Conservation (phyloP, 2,888 invertebrate species). For the Galeopsomyia nigrocyanea region DNA sequence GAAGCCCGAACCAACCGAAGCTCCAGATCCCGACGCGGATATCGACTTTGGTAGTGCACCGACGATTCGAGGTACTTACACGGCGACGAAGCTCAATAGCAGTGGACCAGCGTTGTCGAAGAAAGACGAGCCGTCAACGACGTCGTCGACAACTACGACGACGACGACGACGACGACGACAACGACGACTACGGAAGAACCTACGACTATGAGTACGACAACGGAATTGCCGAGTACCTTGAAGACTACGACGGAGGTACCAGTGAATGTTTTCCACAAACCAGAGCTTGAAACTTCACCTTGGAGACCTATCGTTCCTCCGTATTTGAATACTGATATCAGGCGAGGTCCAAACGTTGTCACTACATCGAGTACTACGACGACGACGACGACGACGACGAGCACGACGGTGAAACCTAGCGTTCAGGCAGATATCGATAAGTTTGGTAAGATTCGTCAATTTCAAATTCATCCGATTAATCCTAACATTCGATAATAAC, state of each 20-base stretch:
- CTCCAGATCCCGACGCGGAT: conserved; percentile 50
- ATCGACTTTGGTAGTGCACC: conserved; percentile 65
- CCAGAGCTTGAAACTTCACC: conserved; percentile 65
- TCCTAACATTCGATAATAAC: background rate
- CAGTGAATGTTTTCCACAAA: conserved; percentile 54
- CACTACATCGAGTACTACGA: conserved; percentile 24
- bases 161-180: conserved; percentile 63
- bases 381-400: background rate
- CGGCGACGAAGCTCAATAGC: conserved; percentile 61
- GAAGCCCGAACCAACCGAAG: conserved; percentile 5
- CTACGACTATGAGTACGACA: conserved; percentile 4
- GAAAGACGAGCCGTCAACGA: conserved; percentile 29
- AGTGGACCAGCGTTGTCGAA: conserved; percentile 47
- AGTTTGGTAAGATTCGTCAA: conserved; percentile 22
- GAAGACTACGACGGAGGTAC: conserved; percentile 16
- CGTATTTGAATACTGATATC: conserved; percentile 57
- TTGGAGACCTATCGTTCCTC: conserved; percentile 65
- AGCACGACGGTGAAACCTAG: background rate
- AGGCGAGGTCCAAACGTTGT: conserved; percentile 50
- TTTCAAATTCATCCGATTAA: background rate
- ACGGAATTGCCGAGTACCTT: background rate
- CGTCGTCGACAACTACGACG: conserved; percentile 59
- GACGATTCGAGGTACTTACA: conserved; percentile 66
- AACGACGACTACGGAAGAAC: conserved; percentile 54
- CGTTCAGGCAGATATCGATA: background rate